Evolutionary conservation across 2,113 vertebrate genomes (phyloP).

Genomic region (Archocentrus centrarchus): DNA sequence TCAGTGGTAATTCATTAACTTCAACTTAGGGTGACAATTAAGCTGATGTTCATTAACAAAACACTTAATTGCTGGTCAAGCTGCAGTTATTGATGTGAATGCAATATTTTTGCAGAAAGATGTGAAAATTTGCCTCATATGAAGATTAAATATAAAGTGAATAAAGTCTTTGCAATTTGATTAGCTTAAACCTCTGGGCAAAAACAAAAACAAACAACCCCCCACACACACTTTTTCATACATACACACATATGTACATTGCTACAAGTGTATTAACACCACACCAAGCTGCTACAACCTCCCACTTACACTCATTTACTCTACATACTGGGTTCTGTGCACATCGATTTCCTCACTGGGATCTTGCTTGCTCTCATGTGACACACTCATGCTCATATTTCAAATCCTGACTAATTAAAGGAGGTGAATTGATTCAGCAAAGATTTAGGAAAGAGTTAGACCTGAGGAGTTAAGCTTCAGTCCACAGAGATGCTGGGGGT

Average conservation of each 20-base stretch:
- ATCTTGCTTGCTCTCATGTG: neutral
- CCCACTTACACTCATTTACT: neutral
- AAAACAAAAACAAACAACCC: too few relatives aligned
- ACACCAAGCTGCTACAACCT: neutral
- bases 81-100: neutral
- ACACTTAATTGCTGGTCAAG: neutral
- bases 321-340: neutral
- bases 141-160: neutral
- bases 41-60: too few relatives aligned
- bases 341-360: conserved; percentile 17
- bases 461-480: neutral
- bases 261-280: neutral
- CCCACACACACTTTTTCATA: too few relatives aligned
- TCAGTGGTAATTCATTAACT: neutral
- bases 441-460: neutral
- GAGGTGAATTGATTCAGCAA: conserved; percentile 12
- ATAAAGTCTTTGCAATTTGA: neutral
- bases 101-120: neutral
- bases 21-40: neutral
- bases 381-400: conserved; percentile 26
- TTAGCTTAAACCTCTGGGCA: too few relatives aligned
- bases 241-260: too few relatives aligned
- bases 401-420: conserved; percentile 22
- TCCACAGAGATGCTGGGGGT: neutral
- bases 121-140: neutral